Percentiles rank a stretch among this genome's conserved stretches.
These are phyloP conservation scores for Amphiura filiformis DNA, from an alignment of 35 echinoderm and acorn worm species.

Conservation along the genomic window DNA sequence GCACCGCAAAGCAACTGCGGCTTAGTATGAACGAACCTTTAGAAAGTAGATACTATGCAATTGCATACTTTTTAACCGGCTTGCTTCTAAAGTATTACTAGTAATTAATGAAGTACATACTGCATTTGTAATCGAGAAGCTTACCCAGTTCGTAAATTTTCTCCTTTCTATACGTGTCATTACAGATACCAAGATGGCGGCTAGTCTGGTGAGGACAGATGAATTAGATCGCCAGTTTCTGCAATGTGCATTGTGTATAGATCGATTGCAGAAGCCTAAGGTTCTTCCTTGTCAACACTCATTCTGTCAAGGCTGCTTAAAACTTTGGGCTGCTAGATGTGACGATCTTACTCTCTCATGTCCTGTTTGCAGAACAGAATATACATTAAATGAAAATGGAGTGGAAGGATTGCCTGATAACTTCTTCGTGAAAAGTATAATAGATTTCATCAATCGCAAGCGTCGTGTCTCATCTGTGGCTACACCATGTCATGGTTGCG, in stretches of 20 bases:
- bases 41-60: too few relatives aligned
- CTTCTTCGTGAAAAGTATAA: slow-evolving; percentile 97
- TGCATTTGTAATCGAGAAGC: too few relatives aligned
- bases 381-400: slow-evolving; percentile 58
- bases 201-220: slow-evolving; percentile 49
- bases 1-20: too few relatives aligned
- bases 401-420: slow-evolving; percentile 83
- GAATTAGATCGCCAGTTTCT: slow-evolving; percentile 86
- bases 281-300: slow-evolving; percentile 89
- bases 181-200: slow-evolving; percentile 36
- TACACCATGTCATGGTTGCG: slow-evolving; percentile 69
- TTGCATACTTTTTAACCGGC: too few relatives aligned
- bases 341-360: slow-evolving; percentile 63
- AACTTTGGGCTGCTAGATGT: slow-evolving; percentile 80
- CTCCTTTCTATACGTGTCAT: not conserved
- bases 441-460: slow-evolving; percentile 91
- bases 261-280: slow-evolving; percentile 89
- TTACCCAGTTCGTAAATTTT: too few relatives aligned
- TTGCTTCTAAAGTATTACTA: too few relatives aligned
- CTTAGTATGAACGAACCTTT: too few relatives aligned
- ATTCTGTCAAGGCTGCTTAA: slow-evolving; percentile 84
- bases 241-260: slow-evolving; percentile 89
- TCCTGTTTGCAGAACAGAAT: slow-evolving; percentile 88
- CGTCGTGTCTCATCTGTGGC: slow-evolving; percentile 49
- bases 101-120: too few relatives aligned